These are phyloP conservation scores for Microctonus brassicae DNA, from an alignment of 2,888 invertebrate species.

Conservation along the genomic window DNA sequence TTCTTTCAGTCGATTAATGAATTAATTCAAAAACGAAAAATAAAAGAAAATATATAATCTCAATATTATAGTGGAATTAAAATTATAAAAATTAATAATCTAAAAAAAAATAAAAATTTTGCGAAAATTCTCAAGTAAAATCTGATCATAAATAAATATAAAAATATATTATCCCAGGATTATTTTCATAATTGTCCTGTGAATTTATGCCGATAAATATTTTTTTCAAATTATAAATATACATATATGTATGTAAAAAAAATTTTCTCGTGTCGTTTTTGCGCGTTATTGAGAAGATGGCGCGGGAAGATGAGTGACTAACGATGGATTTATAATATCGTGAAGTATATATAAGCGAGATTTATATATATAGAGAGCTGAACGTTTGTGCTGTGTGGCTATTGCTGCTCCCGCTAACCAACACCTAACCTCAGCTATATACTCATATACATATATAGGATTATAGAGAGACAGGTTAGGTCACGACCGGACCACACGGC, in stretches of 20 bases:
- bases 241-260: neutral
- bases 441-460: neutral
- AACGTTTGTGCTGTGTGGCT: neutral
- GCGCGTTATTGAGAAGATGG: neutral
- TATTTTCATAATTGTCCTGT: too few relatives aligned
- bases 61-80: too few relatives aligned
- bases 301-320: neutral
- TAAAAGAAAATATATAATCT: too few relatives aligned
- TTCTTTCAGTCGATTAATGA: too few relatives aligned
- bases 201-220: too few relatives aligned
- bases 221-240: too few relatives aligned
- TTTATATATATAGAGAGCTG: neutral
- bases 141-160: too few relatives aligned
- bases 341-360: neutral
- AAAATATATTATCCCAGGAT: too few relatives aligned
- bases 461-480: conserved; percentile 58
- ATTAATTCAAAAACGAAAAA: too few relatives aligned
- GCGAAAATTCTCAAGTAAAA: too few relatives aligned
- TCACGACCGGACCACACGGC: conserved; percentile 51
- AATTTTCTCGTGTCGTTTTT: neutral
- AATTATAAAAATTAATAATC: too few relatives aligned
- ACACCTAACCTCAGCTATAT: conserved; percentile 48
- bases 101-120: too few relatives aligned
- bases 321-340: neutral
- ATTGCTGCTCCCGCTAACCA: neutral